phyloP scores from a whole-genome alignment of 64 coral and sea anemone genomes.

The Anthopleura sola region DNA sequence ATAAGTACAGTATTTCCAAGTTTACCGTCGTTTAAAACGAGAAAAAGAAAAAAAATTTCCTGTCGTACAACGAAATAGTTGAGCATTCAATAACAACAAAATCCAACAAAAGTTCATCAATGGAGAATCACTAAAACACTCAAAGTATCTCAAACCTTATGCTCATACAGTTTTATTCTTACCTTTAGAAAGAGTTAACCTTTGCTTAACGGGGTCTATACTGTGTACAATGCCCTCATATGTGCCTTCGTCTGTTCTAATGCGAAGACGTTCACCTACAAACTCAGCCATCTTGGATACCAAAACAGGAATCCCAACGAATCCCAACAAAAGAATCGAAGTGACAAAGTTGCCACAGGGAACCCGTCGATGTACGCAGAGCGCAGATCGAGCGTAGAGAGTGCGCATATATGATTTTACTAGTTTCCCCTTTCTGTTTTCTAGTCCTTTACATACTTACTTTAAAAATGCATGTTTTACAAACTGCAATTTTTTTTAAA shows the following conservation, averaged over 20 bases:
- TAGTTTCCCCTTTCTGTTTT: too few relatives aligned
- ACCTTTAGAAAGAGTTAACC: conserved; percentile 90
- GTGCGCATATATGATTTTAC: too few relatives aligned
- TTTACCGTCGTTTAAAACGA: too few relatives aligned
- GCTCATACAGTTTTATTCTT: neutral
- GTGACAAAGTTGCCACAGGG: neutral
- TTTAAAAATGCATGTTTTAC: too few relatives aligned
- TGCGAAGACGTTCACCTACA: conserved; percentile 57
- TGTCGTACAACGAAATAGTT: neutral
- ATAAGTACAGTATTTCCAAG: too few relatives aligned
- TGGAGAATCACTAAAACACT: too few relatives aligned
- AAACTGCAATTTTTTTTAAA: too few relatives aligned
- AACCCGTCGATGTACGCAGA: neutral
- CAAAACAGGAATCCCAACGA: neutral
- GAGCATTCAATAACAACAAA: neutral
- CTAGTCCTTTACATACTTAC: too few relatives aligned
- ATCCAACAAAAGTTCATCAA: neutral
- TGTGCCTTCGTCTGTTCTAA: conserved; percentile 59
- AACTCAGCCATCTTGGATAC: conserved; percentile 45
- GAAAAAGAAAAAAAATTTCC: too few relatives aligned
- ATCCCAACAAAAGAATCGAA: neutral
- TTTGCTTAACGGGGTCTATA: conserved; percentile 58
- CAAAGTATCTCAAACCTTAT: neutral
- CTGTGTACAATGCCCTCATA: conserved; percentile 90
- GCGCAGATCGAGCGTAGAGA: too few relatives aligned